Evolutionary conservation across 2,797 vertebrate genomes (phyloP), one percentile per base, ranked within the genome.

Genomic region (Scarus forsteni): DNA sequence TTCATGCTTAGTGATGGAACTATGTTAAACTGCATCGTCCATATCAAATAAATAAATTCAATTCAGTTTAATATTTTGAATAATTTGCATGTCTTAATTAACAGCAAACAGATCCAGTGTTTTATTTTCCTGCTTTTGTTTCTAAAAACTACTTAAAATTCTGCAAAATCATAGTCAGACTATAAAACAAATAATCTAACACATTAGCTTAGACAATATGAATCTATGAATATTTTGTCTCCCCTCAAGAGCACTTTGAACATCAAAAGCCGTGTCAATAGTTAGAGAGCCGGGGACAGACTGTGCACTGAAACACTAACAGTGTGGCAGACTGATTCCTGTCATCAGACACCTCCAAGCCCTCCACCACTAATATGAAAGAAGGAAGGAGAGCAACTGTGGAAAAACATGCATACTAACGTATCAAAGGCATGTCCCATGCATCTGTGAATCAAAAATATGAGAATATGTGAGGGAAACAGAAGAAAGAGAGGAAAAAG

Each of bases 361-460:
- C 40, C 38, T 58, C 38, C 51, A 34, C 68, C 62, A 63, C 59
- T 55, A 53, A 57, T 15, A 65, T 65, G 5, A 55, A 73, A 68
- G 66, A 39, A 61, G 70, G 67, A 67, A 73, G 34, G 38, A 70
- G 36, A 62, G 62, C 50, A 72, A 66, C 80, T 49, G 45, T 55
- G 50, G 3, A 14, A 16, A 18, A 45, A 62, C 66, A 70, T 15
- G 44, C 52, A 71, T 79, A 79, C 84, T 88, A 64, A 79, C 57
- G 69, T 65, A 76, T 59, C 66, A 85, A 80, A 83, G 66, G 67
- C 36, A 7, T 58, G 53, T 72, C 63, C 36, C 12, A 62, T 77
- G 62, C 75, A 73, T 59, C 48, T 48, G 65, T 79, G 75, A 78
- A 87, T 83, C 61, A 83, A 80, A 78, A 72, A 53, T 40, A 10